phyloP scores from a whole-genome alignment of 2,797 vertebrate genomes.

The Brachyalestes nurse region DNA sequence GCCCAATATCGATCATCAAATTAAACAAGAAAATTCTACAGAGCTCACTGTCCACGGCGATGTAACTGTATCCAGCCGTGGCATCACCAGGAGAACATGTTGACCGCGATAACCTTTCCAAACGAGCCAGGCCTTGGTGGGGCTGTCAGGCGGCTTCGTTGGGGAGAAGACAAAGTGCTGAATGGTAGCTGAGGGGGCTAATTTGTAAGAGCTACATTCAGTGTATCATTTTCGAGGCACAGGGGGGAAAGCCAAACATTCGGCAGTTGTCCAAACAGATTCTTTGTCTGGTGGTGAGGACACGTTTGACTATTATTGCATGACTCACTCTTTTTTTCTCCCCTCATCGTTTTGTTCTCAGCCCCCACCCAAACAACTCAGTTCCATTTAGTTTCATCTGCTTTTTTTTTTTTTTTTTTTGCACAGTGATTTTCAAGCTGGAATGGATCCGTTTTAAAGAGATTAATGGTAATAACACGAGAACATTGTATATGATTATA shows the following conservation, averaged over 20 bases:
- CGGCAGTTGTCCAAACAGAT: constrained; percentile 84
- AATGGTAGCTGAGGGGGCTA: constrained; percentile 72
- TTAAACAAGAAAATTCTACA: neutral
- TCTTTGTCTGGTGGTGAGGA: constrained; percentile 55
- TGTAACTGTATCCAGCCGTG: neutral
- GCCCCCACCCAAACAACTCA: neutral
- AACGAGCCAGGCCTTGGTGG: neutral
- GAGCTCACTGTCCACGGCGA: neutral
- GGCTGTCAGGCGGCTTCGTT: constrained; percentile 53
- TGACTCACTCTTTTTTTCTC: constrained; percentile 5
- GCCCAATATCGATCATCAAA: too few species aligned
- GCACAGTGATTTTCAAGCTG: neutral
- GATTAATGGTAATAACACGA: neutral
- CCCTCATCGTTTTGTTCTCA: neutral
- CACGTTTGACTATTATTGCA: constrained; percentile 38
- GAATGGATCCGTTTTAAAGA: neutral
- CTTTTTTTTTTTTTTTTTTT: too few species aligned
- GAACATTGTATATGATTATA: neutral
- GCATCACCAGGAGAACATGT: neutral
- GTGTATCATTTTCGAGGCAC: constrained; percentile 75
- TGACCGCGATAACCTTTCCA: constrained; percentile 21
- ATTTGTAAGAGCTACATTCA: constrained; percentile 82
- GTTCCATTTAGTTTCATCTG: too few species aligned
- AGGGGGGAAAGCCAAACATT: constrained; percentile 78
- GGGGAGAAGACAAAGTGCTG: constrained; percentile 72